phyloP scores from a whole-genome alignment of 2,113 vertebrate genomes.

The Crocuta crocuta region DNA sequence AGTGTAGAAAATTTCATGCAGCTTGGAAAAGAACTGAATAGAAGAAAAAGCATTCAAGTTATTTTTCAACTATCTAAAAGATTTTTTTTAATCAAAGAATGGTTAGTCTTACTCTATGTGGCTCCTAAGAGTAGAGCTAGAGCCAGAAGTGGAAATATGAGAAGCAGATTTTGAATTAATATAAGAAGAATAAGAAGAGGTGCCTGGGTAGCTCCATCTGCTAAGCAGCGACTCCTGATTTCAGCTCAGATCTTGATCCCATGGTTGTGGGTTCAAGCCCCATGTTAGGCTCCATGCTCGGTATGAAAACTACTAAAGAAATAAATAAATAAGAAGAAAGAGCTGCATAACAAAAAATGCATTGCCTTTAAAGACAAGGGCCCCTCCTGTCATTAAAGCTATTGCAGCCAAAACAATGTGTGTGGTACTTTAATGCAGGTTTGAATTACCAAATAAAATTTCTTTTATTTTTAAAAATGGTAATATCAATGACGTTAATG shows the following conservation, averaged over 20 bases:
- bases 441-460: not conserved
- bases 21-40: not conserved
- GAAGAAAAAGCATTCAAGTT: not conserved
- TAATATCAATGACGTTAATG: not conserved
- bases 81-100: not conserved
- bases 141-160: not conserved
- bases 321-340: not conserved
- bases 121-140: not conserved
- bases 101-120: not conserved
- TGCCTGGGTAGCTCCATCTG: no score
- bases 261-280: no score
- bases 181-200: not conserved
- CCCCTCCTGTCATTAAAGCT: not conserved
- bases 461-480: not conserved
- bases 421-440: not conserved
- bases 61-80: not conserved
- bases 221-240: no score
- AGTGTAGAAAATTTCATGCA: not conserved
- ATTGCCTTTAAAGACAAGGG: not conserved
- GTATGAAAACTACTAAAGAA: no score
- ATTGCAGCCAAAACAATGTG: not conserved
- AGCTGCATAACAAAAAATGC: not conserved
- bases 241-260: no score
- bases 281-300: no score
- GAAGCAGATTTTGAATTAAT: not conserved